These are phyloP conservation scores for Scomber colias DNA, from an alignment of 2,113 vertebrate genomes.

Conservation along the genomic window DNA sequence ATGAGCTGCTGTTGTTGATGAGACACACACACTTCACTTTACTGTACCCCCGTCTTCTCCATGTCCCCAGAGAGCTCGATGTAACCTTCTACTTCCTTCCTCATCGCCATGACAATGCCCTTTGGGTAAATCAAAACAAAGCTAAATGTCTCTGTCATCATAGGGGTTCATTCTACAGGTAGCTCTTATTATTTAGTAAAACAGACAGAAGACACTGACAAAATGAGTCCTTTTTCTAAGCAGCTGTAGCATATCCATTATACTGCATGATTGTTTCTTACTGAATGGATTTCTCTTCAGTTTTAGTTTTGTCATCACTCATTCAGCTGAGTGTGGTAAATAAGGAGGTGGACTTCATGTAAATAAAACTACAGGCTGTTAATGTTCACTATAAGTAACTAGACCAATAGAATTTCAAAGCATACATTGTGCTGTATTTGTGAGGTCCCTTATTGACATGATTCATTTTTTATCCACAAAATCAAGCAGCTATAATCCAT, in stretches of 20 bases:
- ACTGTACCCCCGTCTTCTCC: neutral
- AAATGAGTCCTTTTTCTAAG: neutral
- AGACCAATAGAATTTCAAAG: too few relatives aligned
- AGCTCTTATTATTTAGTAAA: neutral
- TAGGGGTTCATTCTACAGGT: neutral
- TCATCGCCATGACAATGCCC: slow-evolving; percentile 41
- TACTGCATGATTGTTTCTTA: neutral
- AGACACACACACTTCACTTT: neutral
- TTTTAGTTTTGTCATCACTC: neutral
- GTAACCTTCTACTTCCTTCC: slow-evolving; percentile 23
- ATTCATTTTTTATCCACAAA: too few relatives aligned
- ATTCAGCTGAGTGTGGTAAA: neutral
- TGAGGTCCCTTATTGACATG: too few relatives aligned
- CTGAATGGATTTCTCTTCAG: neutral
- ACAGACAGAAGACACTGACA: neutral
- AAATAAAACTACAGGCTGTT: too few relatives aligned
- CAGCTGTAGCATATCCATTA: neutral
- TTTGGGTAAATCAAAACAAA: slow-evolving; percentile 39
- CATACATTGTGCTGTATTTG: too few relatives aligned
- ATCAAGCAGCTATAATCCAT: too few relatives aligned
- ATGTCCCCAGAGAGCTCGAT: slow-evolving; percentile 8
- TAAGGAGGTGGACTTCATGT: too few relatives aligned
- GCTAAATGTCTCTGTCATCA: neutral
- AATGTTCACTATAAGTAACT: too few relatives aligned
- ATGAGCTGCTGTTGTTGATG: neutral